Percentiles rank a stretch among this genome's conserved stretches.
These are phyloP conservation scores for Bellardia bayeri DNA, from an alignment of 2,888 invertebrate genomes.

Conservation along the genomic window DNA sequence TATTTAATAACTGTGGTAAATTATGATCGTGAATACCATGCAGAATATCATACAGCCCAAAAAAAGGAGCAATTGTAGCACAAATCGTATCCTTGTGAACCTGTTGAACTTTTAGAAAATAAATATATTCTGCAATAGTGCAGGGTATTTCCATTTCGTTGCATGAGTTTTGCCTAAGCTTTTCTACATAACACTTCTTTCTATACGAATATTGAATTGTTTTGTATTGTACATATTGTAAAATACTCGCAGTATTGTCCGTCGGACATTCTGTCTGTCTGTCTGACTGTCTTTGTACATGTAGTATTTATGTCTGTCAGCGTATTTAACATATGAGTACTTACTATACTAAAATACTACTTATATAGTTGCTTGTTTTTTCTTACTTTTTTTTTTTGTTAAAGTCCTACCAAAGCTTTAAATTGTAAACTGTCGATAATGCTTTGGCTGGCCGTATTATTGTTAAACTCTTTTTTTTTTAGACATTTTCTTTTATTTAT, in stretches of 20 bases:
- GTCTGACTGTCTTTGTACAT: conserved; percentile 48
- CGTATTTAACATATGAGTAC: conserved; percentile 74
- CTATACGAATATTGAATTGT: conserved; percentile 55
- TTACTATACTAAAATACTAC: conserved; percentile 65
- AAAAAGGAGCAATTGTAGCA: background rate
- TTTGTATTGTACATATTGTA: conserved; percentile 51
- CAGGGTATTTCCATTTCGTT: conserved; percentile 7
- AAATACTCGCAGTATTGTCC: conserved; percentile 17
- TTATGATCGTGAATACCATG: too few species aligned
- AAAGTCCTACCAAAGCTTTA: conserved; percentile 60
- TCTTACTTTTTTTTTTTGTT: conserved; percentile 15
- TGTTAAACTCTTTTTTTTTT: conserved; percentile 43
- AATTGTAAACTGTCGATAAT: conserved; percentile 71
- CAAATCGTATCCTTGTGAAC: too few species aligned
- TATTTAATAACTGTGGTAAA: too few species aligned
- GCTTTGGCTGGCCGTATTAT: conserved; percentile 53
- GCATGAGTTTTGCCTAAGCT: too few species aligned
- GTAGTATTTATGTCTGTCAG: conserved; percentile 74
- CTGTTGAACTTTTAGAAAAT: too few species aligned
- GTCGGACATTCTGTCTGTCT: conserved; percentile 23
- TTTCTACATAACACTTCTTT: background rate
- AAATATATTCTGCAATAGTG: background rate
- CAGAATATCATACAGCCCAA: too few species aligned
- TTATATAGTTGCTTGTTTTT: conserved; percentile 34
- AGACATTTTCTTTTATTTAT: conserved; percentile 16